phyloP scores from a whole-genome alignment of 2,113 vertebrate genomes.

The Perognathus longimembris region DNA sequence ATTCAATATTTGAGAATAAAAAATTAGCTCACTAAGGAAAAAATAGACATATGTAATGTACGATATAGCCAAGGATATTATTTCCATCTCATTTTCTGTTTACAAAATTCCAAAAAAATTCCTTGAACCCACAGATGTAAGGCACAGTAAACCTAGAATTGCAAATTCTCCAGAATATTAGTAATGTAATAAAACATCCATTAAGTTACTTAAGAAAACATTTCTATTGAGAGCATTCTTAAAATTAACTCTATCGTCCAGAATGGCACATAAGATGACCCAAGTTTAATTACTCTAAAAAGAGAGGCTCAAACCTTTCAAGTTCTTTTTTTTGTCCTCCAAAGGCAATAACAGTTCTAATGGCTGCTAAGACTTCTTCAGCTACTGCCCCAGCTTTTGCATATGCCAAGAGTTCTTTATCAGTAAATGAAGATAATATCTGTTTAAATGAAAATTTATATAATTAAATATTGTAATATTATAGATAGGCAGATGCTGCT shows the following conservation, averaged over 20 bases:
- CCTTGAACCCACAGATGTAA: slow-evolving; percentile 25
- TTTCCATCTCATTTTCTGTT: background rate
- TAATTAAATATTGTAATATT: slow-evolving; percentile 17
- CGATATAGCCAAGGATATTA: slow-evolving; percentile 18
- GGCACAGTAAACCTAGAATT: slow-evolving; percentile 34
- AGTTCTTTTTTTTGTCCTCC: slow-evolving; percentile 96
- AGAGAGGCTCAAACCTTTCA: slow-evolving; percentile 89
- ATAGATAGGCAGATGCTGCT: background rate
- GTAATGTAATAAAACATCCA: background rate
- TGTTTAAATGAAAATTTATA: slow-evolving; percentile 76
- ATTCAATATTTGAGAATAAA: slow-evolving; percentile 19
- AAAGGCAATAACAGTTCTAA: slow-evolving; percentile 97
- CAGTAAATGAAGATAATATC: slow-evolving; percentile 94
- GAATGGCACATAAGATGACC: background rate
- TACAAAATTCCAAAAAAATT: slow-evolving; percentile 2
- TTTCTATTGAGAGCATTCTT: background rate
- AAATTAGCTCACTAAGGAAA: background rate
- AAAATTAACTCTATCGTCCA: background rate
- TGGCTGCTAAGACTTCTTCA: slow-evolving; percentile 94
- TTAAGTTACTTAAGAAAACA: background rate
- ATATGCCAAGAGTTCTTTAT: slow-evolving; percentile 94
- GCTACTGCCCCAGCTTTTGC: slow-evolving; percentile 98
- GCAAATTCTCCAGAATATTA: slow-evolving; percentile 27
- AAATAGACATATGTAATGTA: background rate
- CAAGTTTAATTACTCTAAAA: slow-evolving; percentile 42